Conservation (phyloP, 53 echinoderm and acorn worm genomes). For the Echinometra lucunter region DNA sequence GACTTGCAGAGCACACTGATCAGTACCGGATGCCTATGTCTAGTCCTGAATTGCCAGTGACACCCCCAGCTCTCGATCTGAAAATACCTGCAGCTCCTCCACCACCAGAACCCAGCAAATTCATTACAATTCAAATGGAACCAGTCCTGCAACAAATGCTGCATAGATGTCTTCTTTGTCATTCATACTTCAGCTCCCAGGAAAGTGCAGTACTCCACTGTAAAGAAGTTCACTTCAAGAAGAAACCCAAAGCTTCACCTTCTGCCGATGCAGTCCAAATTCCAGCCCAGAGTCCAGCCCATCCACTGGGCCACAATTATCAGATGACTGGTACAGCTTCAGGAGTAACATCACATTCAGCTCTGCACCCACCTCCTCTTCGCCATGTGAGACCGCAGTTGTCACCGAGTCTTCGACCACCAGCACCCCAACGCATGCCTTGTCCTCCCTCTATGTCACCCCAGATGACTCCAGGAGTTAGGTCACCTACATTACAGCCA, state of each 20-base stretch:
- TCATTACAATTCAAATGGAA: conserved; percentile 71
- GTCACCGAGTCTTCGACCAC: conserved; percentile 27
- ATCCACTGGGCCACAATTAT: conserved; percentile 29
- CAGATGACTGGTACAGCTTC: background rate
- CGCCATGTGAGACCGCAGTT: background rate
- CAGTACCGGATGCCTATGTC: conserved; percentile 28
- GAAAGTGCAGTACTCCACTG: conserved; percentile 60
- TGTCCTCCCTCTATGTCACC: background rate
- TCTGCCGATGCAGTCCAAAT: background rate
- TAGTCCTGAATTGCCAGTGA: background rate
- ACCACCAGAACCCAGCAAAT: conserved; percentile 62
- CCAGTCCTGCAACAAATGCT: conserved; percentile 66
- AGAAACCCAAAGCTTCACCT: background rate
- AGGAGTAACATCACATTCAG: background rate
- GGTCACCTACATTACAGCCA: background rate
- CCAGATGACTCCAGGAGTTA: background rate
- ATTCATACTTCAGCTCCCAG: conserved; percentile 67
- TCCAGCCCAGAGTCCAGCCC: background rate
- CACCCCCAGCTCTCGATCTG: conserved; percentile 14
- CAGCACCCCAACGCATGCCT: background rate
- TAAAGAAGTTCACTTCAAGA: conserved; percentile 66
- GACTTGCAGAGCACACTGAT: background rate
- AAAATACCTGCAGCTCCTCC: conserved; percentile 54
- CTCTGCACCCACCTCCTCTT: background rate
- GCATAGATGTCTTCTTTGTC: conserved; percentile 66